Conservation (phyloP, 2,113 vertebrate genomes). For the Ochotona princeps region DNA sequence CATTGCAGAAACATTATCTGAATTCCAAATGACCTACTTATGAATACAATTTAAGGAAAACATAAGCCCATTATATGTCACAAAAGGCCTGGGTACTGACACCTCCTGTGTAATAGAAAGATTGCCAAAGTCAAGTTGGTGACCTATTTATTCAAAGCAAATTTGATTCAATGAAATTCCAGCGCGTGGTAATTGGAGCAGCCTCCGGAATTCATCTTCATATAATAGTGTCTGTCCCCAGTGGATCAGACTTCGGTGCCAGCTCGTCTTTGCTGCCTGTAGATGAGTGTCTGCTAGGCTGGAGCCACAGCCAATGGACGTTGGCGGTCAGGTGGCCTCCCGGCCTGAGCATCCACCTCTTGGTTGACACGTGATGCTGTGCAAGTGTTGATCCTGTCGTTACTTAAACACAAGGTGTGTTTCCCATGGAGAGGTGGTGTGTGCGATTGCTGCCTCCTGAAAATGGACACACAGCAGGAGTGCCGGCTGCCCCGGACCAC, state of each 20-base stretch:
- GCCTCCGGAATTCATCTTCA: background rate
- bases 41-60: background rate
- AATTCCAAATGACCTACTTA: constrained; percentile 15
- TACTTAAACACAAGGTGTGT: background rate
- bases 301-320: no score
- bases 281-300: background rate
- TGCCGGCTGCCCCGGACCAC: background rate
- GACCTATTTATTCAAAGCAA: constrained; percentile 52
- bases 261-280: background rate
- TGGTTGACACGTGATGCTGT: background rate
- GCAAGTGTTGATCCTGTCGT: rapidly evolving
- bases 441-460: no score
- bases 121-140: background rate
- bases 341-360: background rate
- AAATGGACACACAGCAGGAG: no score
- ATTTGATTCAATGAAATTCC: constrained; percentile 40
- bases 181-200: background rate
- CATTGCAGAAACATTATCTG: background rate
- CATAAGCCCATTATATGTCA: background rate
- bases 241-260: background rate
- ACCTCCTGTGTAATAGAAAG: background rate
- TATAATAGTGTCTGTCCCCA: background rate
- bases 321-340: background rate
- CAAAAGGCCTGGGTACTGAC: background rate
- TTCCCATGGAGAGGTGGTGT: background rate